Evolutionary conservation across 2,113 vertebrate species (phyloP), one percentile per base, ranked within the genome.

Genomic region (Passer domesticus): DNA sequence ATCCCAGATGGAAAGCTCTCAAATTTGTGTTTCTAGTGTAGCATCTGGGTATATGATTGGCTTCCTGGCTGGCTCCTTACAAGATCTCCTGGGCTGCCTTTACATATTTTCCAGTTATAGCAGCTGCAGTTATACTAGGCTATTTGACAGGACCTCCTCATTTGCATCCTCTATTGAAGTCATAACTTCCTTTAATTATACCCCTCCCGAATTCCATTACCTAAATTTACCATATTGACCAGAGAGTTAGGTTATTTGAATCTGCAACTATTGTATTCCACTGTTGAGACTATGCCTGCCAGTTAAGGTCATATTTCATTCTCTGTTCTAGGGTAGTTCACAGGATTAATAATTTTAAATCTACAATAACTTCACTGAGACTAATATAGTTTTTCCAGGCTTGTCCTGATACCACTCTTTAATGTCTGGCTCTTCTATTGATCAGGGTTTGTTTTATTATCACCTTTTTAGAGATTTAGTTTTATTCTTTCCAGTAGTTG

Each of bases 1-100:
- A 85, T 92, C 97, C 97, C 98, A 97, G 95, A 97, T 97, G 97
- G 97, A 98, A 97, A 96, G 49, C 30, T 35, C 66, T 94, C 87
- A 90, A 93, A 58, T 86, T 64, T 92, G 18, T 96, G 76, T 80
- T 97, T 96, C 90, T 90, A 97, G 30, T 52, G 86, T 66, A 87
- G 93, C 96, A 96, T 96, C 89, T 96, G 96, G 77, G 52, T 80
- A 47, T 94, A 63, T 82, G 94, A 94, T 67, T 97, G 90, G 31
- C 74, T 97, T 97, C 83, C 16, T 56, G 82, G 60, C 68, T 94
- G 74, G 55, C 73, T 97, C 78, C 69, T 97, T 91, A 39, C 68
- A 89, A 97, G 52, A 95, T 93, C 80, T 90, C 91, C 96, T 95
- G 83, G 95, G 82, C 62, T 92, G 70, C 66, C 91, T 88, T 84